Conservation (phyloP, 2,113 vertebrate genomes). For the Oncorhynchus kisutch region DNA sequence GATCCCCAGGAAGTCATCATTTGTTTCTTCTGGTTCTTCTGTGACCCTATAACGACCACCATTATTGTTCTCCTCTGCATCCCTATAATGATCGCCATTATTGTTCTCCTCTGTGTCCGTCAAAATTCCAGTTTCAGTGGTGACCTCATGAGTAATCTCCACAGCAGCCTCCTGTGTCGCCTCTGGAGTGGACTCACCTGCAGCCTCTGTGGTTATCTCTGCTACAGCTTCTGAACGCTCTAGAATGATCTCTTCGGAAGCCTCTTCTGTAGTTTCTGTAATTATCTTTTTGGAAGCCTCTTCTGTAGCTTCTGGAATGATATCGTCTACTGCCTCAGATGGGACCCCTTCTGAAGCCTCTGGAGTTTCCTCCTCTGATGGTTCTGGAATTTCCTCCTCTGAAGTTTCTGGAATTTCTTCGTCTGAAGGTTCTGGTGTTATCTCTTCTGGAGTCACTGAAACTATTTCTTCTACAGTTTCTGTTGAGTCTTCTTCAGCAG, state of each 20-base stretch:
- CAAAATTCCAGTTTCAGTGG: neutral
- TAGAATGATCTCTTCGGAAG: neutral
- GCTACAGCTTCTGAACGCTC: neutral
- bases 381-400: too few relatives aligned
- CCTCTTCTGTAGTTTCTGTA: constrained; percentile 9
- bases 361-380: neutral
- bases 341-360: neutral
- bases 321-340: neutral
- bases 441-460: neutral
- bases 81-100: constrained; percentile 39
- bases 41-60: constrained; percentile 24
- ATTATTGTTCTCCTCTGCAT: neutral
- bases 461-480: neutral
- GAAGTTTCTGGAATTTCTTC: neutral
- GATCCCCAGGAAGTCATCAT: constrained; percentile 38
- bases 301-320: neutral
- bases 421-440: neutral
- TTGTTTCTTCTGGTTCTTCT: neutral
- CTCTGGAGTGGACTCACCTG: neutral
- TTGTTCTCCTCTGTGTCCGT: constrained; percentile 51
- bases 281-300: neutral
- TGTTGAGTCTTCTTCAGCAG: neutral
- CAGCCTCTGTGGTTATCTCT: neutral
- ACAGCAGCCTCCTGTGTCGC: neutral
- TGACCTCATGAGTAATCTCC: constrained; percentile 27